These are phyloP conservation scores for Myiotriccus ornatus DNA, from an alignment of 2,797 vertebrate species.

Conservation along the genomic window DNA sequence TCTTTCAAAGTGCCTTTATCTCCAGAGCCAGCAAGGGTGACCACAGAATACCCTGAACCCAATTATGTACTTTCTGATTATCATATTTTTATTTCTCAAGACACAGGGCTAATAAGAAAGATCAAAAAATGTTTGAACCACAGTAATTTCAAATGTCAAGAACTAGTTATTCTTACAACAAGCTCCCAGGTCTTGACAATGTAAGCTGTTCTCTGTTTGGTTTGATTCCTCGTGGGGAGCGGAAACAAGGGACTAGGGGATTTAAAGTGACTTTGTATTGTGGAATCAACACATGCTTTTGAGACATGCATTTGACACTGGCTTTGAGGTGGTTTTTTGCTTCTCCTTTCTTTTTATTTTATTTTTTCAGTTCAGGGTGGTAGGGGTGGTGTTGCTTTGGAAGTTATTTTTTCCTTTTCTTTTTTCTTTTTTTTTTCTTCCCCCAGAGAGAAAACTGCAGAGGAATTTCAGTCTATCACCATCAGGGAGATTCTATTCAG, in stretches of 20 bases:
- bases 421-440: rapidly evolving
- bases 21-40: constrained; percentile 18
- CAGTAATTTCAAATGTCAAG: constrained; percentile 64
- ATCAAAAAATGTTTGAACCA: constrained; percentile 61
- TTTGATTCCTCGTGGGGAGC: constrained; percentile 48
- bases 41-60: constrained; percentile 55
- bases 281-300: not conserved
- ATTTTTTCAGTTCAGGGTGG: too few species aligned
- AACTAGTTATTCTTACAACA: constrained; percentile 49
- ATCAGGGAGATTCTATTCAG: not conserved
- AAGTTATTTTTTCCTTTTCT: rapidly evolving
- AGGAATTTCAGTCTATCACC: not conserved
- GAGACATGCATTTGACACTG: not conserved
- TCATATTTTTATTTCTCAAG: constrained; percentile 63
- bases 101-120: constrained; percentile 49
- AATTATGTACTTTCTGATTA: constrained; percentile 51
- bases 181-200: constrained; percentile 12
- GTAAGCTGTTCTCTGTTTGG: constrained; percentile 39
- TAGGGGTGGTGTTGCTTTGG: not conserved
- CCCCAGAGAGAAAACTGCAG: not conserved
- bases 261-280: constrained; percentile 34
- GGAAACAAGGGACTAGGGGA: not conserved
- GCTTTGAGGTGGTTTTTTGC: not conserved
- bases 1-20: constrained; percentile 54
- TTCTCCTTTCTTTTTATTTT: not conserved